A percentile compares a stretch with the other conserved stretches of the same genome.
These are phyloP conservation scores for Sminthurides aquaticus DNA, from an alignment of 2,888 invertebrate genomes.

Conservation along the genomic window DNA sequence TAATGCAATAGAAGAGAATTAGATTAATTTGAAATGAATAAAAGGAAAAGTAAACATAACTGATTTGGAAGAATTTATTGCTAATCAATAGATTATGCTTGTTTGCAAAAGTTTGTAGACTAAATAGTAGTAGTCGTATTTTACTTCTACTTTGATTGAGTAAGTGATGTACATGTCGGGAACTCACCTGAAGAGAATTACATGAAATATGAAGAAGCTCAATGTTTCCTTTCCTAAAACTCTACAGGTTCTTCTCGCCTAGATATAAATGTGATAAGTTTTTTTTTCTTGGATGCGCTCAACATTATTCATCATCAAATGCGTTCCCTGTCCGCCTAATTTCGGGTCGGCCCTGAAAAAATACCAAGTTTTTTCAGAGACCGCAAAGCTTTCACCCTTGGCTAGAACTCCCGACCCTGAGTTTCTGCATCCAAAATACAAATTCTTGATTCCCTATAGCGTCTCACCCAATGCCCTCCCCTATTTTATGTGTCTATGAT, in stretches of 20 bases:
- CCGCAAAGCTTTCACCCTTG: background rate
- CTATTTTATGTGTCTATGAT: too few relatives aligned
- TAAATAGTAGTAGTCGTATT: background rate
- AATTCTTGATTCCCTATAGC: too few relatives aligned
- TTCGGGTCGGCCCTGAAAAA: slow-evolving; percentile 1
- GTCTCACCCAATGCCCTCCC: too few relatives aligned
- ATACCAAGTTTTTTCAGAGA: background rate
- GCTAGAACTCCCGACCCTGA: background rate
- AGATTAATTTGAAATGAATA: too few relatives aligned
- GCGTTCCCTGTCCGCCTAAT: background rate
- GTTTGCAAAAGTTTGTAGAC: too few relatives aligned
- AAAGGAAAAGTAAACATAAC: too few relatives aligned
- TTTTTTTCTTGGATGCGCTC: background rate
- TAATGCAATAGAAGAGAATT: background rate
- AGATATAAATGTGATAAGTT: background rate
- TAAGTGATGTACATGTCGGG: background rate
- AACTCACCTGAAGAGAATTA: slow-evolving; percentile 19
- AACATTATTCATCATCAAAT: background rate
- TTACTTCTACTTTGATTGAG: background rate
- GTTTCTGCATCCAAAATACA: background rate
- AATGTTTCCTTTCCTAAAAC: background rate
- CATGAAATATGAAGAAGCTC: slow-evolving; percentile 20
- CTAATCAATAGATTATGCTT: too few relatives aligned
- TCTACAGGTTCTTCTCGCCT: background rate
- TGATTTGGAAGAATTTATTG: too few relatives aligned